A percentile compares a stretch with the other conserved stretches of the same genome.
These are phyloP conservation scores for Plebejus anna DNA, from an alignment of 2,888 invertebrate genomes.

Conservation along the genomic window DNA sequence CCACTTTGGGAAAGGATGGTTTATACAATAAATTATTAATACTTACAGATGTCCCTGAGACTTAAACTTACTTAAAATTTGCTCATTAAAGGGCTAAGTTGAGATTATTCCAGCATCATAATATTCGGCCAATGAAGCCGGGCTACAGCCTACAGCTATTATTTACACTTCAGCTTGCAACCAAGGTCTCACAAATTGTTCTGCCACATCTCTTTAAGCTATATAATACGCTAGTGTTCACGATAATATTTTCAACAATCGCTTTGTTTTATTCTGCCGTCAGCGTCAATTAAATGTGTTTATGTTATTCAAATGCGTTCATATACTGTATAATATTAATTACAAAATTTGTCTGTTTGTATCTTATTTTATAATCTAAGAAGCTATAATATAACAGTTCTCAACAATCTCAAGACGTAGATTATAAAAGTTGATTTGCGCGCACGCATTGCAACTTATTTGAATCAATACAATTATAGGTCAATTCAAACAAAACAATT, in stretches of 20 bases:
- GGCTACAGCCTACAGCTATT: not conserved
- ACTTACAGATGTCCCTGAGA: not conserved
- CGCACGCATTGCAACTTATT: not conserved
- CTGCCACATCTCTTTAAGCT: constrained; percentile 17
- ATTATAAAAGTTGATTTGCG: not conserved
- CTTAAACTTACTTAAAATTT: not conserved
- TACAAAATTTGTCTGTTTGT: not conserved
- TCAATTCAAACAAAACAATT: not conserved
- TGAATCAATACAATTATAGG: not conserved
- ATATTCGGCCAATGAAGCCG: not conserved
- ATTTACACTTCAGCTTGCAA: not conserved
- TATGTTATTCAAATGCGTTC: not conserved
- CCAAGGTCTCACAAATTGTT: constrained; percentile 16
- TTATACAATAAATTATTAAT: not conserved
- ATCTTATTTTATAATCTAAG: not conserved
- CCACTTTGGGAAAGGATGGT: too few relatives aligned
- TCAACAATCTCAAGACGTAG: not conserved
- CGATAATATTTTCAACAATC: constrained; percentile 7
- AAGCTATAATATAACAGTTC: not conserved
- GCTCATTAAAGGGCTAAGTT: not conserved
- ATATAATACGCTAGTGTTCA: not conserved
- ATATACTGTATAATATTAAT: not conserved
- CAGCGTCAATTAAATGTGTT: constrained; percentile 1
- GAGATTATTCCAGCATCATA: not conserved
- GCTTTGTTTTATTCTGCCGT: constrained; percentile 15